A percentile compares a stretch with the other conserved stretches of the same genome.
Evolutionary conservation across 2,113 vertebrate genomes (phyloP).

Genomic region (Thamnophis sirtalis): DNA sequence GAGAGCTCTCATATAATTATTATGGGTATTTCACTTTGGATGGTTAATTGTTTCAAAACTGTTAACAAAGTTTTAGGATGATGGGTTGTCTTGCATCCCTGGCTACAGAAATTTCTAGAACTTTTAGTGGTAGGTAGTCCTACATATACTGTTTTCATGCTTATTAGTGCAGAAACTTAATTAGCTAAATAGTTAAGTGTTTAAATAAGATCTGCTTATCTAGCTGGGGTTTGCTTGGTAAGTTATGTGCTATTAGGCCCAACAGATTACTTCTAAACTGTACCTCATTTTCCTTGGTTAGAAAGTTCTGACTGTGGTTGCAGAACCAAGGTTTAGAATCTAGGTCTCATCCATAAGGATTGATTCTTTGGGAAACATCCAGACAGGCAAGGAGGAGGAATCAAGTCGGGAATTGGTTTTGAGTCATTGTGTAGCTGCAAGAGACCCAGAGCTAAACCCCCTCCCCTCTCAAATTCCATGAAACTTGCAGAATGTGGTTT

Average conservation of each 20-base stretch:
- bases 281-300: not conserved
- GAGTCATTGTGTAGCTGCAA: not conserved
- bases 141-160: not conserved
- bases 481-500: too few species aligned
- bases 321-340: not conserved
- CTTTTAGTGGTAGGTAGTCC: not conserved
- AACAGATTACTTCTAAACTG: not conserved
- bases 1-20: not conserved
- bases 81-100: not conserved
- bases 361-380: not conserved
- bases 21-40: not conserved
- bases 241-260: not conserved
- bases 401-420: not conserved
- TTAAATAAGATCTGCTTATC: not conserved
- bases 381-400: not conserved
- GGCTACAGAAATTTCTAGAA: not conserved
- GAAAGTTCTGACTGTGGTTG: not conserved
- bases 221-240: not conserved
- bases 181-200: not conserved
- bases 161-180: conserved; percentile 20
- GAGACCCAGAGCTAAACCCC: not conserved
- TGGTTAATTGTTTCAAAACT: not conserved
- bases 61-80: not conserved
- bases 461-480: too few species aligned
- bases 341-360: not conserved